Percentiles rank a stretch among this genome's conserved stretches.
Evolutionary conservation across 2,888 invertebrate species (phyloP).

Genomic region (Lobophora halterata): DNA sequence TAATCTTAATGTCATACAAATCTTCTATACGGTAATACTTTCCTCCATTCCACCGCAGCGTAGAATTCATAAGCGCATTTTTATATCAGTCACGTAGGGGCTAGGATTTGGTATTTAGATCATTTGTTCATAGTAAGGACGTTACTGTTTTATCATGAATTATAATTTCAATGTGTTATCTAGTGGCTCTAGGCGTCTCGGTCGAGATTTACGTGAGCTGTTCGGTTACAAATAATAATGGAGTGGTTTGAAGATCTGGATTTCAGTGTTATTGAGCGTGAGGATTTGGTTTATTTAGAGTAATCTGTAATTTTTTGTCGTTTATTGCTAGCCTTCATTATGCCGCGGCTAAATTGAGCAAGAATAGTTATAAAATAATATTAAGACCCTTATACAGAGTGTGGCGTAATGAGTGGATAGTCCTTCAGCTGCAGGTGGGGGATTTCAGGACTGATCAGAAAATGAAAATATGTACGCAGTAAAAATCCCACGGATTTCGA

Average conservation of each 20-base stretch:
- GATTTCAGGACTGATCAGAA: too few species aligned
- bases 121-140: conserved; percentile 47
- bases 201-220: conserved; percentile 6
- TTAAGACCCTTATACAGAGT: too few species aligned
- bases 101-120: conserved; percentile 63
- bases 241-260: conserved; percentile 26
- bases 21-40: too few species aligned
- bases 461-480: too few species aligned
- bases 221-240: conserved; percentile 2
- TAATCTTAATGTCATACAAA: too few species aligned
- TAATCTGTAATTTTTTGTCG: background rate
- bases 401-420: too few species aligned
- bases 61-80: conserved; percentile 21
- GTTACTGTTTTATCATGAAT: conserved; percentile 50
- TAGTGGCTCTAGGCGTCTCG: conserved; percentile 41
- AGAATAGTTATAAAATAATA: too few species aligned
- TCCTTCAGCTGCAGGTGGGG: too few species aligned
- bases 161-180: conserved; percentile 68
- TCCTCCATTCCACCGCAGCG: conserved; percentile 8
- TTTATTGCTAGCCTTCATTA: background rate
- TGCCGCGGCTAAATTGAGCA: conserved; percentile 17
- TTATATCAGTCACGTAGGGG: conserved; percentile 20
- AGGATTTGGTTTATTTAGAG: conserved; percentile 1
- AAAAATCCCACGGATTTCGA: too few species aligned
- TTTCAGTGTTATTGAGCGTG: conserved; percentile 24